Conservation (phyloP, 1,140 invertebrate genomes). For the Helicorthomorpha holstii region DNA sequence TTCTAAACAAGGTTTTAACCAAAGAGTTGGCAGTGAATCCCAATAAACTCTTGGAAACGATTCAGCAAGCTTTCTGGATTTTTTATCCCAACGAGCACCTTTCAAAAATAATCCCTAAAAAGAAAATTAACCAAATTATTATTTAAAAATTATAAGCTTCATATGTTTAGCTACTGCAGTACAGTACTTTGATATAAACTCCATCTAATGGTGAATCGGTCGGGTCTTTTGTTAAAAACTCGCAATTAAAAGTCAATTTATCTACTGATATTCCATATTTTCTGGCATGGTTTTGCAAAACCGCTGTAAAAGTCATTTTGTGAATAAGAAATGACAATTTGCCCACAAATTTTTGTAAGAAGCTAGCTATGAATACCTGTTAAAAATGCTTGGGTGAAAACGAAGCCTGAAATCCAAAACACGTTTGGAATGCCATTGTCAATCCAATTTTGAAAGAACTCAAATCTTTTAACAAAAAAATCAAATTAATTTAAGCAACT, state of each 20-base stretch:
- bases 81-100: constrained; percentile 32
- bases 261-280: constrained; percentile 67
- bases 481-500: neutral
- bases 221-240: constrained; percentile 28
- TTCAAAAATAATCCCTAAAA: constrained; percentile 30
- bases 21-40: constrained; percentile 29
- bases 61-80: constrained; percentile 26
- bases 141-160: no score
- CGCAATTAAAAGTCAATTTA: constrained; percentile 48
- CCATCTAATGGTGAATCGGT: neutral
- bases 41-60: constrained; percentile 30
- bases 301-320: constrained; percentile 60
- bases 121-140: no score
- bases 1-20: constrained; percentile 11
- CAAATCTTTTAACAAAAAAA: constrained; percentile 8
- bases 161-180: no score
- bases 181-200: neutral
- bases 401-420: constrained; percentile 91
- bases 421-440: constrained; percentile 56
- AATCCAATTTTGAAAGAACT: constrained; percentile 47
- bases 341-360: constrained; percentile 57
- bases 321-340: neutral
- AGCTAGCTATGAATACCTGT: constrained; percentile 75
- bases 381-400: constrained; percentile 87
- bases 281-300: constrained; percentile 79